Evolutionary conservation across 1,140 invertebrate genomes (phyloP), one percentile per base, ranked within the genome.

Genomic region (Palaemon carinicauda): DNA sequence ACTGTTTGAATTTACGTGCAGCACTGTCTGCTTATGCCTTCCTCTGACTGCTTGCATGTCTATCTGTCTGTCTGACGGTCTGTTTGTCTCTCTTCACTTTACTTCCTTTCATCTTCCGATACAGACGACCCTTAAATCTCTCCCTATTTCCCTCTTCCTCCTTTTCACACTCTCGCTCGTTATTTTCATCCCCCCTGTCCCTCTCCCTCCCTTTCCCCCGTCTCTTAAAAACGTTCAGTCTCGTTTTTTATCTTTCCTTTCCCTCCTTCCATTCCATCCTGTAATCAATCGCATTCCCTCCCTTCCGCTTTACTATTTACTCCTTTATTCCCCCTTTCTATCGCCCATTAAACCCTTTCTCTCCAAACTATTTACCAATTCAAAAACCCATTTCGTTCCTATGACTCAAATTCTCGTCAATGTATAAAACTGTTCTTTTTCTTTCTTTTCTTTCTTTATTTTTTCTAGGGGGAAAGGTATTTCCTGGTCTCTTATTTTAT

Each of bases 321-420:
- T 21, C 51, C 33, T 75, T 75, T 50, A 50, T 5, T 41, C 41
- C 19, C 73, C 73, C 73, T 75, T 75, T 75, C 73, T 75, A 75
- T 75, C 73, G 33, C 33, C 73, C 73, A 75, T 75, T 75, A 50
- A 31, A 75, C 51, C 73, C 73, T 50, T 41, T 74, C 17, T 75
- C 73, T 75, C 73, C 51, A 33, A 75, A 50, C 73, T 75, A 75
- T 75, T 75, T 75, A 75, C 73, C 73, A 75, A 75, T 75, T 75
- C 73, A 50, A 75, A 75, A 75, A 75, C 33, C 33, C 50, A 75
- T 75, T 21, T 75, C 73, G 51, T 29, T 21, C 24, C 33, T 51
- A 14, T n/a, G 10, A 27, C 75, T 21, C 50, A 52, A 19, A 10
- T 54, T 41, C 17, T 52, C 52, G 15, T 53, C 41, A 21, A 52